phyloP scores from a whole-genome alignment of 2,888 invertebrate species.

The Agrotis ipsilon region DNA sequence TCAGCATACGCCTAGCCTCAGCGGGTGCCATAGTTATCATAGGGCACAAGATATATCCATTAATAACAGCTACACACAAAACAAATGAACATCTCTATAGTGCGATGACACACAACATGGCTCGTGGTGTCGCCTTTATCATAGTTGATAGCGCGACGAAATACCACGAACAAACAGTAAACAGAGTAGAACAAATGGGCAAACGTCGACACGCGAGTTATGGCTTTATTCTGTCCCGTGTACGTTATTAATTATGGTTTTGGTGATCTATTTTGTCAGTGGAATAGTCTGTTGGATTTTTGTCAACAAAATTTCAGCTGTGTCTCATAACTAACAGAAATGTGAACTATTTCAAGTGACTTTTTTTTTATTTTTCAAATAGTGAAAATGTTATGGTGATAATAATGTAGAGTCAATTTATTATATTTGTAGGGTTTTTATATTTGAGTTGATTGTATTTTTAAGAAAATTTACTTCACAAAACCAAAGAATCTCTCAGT shows the following conservation, averaged over 20 bases:
- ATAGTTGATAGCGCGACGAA: slow-evolving; percentile 19
- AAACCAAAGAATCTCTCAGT: too few relatives aligned
- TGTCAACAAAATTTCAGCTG: background rate
- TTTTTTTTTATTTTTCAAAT: too few relatives aligned
- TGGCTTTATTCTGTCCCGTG: slow-evolving; percentile 32
- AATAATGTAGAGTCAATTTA: too few relatives aligned
- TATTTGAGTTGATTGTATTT: too few relatives aligned
- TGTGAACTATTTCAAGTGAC: too few relatives aligned
- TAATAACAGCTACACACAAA: too few relatives aligned
- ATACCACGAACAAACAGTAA: slow-evolving; percentile 31
- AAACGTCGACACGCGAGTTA: slow-evolving; percentile 31
- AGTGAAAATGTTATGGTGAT: too few relatives aligned
- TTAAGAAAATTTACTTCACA: too few relatives aligned
- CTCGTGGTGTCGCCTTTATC: slow-evolving; percentile 10
- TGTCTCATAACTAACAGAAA: background rate
- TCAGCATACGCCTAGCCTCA: too few relatives aligned
- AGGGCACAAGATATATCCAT: too few relatives aligned
- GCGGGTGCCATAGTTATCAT: too few relatives aligned
- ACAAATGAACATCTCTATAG: slow-evolving; percentile 4
- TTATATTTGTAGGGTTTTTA: too few relatives aligned
- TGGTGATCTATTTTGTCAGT: slow-evolving; percentile 31
- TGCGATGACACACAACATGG: slow-evolving; percentile 7
- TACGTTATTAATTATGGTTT: slow-evolving; percentile 39
- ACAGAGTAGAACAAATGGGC: slow-evolving; percentile 45
- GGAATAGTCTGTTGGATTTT: background rate